Percentiles rank a stretch among this genome's conserved stretches.
Conservation (phyloP, 2,113 vertebrate genomes). For the western clawed frog (Xenopus tropicalis) region DNA sequence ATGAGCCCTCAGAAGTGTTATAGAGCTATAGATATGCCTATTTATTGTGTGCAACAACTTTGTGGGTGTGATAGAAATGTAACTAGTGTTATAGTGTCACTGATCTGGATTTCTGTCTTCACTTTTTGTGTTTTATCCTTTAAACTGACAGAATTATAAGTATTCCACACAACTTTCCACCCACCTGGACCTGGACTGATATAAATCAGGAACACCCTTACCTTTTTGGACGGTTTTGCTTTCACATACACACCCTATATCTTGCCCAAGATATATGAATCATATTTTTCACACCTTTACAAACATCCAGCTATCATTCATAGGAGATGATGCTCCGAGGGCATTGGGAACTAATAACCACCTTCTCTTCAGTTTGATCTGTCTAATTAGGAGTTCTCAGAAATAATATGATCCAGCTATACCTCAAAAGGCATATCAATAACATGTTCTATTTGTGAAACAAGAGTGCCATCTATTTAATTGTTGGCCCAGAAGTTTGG, state of each 20-base stretch:
- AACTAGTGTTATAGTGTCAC: no score
- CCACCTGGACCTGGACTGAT: constrained; percentile 37
- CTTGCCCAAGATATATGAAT: constrained; percentile 50
- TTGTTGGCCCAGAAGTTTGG: no score
- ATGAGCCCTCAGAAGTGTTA: no score
- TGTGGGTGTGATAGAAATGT: no score
- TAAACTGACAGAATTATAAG: constrained; percentile 1
- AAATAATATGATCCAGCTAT: background rate
- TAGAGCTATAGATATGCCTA: no score
- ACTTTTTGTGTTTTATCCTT: background rate
- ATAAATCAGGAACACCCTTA: constrained; percentile 41
- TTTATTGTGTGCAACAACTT: no score
- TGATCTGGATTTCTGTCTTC: background rate
- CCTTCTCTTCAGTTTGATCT: background rate
- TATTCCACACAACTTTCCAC: constrained; percentile 1
- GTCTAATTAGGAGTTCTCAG: background rate
- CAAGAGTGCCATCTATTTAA: constrained; percentile 12
- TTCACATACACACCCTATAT: constrained; percentile 55
- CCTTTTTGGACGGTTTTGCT: constrained; percentile 38
- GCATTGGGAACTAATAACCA: constrained; percentile 25
- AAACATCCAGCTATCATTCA: constrained; percentile 32
- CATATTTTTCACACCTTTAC: constrained; percentile 43
- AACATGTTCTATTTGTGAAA: background rate
- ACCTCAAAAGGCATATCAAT: background rate
- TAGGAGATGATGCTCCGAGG: constrained; percentile 19